Base-by-base conservation (phyloP, 2,888 invertebrate species). In the Drosophila paranaensis region DNA sequence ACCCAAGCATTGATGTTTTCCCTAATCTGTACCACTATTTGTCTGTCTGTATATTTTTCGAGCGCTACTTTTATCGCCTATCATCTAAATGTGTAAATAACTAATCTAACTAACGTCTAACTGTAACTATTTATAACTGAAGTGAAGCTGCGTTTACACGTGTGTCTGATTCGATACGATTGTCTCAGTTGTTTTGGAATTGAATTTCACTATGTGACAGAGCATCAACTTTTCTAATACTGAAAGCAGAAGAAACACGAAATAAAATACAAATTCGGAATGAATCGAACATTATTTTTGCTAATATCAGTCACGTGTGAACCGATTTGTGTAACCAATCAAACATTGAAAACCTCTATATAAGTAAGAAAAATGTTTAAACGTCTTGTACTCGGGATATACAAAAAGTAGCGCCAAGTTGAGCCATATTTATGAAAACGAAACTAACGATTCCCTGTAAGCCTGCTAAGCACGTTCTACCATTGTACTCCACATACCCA, bases 51-150 rank as follows among this genome's bases (percentile, higher is more conserved):
- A 86, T 82, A 86, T 86, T 88, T 88, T 84, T 84, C 69, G 72
- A 84, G 68, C 42, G 71, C 76, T 76, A 74, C 71, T 86, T 82
- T 85, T 85, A 66, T 64, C 53, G 60, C 58, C 69, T 65, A 72
- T 65, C 65, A 51, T 82, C 74, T 80, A 73, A 74, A 78, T 80
- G 83, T 88, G 83, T 86, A 80, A 65, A 83, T 82, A 84, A 78
- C 69, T 56, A 69, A 55, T 9, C 43, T 40, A 64, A 71, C 27
- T 61, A 60, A 51, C 50, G 51, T 51, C 35, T 60, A 60, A 60
- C 51, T 71, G 60, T 73, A 74, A 74, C 55, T 68, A 61, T 69
- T 53, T 62, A 60, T 60, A 42, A 61, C 53, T 63, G 25, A 45
- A 25, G 62, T 51, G 35, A 63, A 66, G 30, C 55, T 42, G 54